Base-by-base conservation (phyloP, 2,113 vertebrate species). In the Chionodraco myersi region DNA sequence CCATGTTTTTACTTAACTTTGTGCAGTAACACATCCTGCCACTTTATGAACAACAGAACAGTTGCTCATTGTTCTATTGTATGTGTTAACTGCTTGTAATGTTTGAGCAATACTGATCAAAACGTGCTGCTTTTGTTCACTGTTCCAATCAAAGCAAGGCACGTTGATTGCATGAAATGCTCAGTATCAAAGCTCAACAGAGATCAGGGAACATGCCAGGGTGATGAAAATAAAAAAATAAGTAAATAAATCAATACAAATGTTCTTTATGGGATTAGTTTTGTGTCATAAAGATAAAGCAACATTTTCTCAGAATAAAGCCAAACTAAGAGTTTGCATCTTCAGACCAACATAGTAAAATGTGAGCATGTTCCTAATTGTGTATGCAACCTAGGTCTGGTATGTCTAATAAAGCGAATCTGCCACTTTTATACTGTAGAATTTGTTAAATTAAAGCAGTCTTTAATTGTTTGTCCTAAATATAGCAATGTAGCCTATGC, bases 241-340 rank as follows among this genome's bases (percentile, higher is more conserved):
- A 90, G 78, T 71, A 83, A 68, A 69, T 70, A 86, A 92, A 92
- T 93, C 89, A 89, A 94, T 93, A 92, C 88, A 92, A 93, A 89
- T 91, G 36, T 36, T 36, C 26, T 26, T 26, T 30, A n/a, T n/a
- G n/a, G n/a, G n/a, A n/a, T n/a, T 30, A 30, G 26, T 30, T 30
- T 30, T 30, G 26, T 30, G 0, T 30, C 26, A 30, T 30, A 3
- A 30, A 30, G 26, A 30, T 30, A 30, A 30, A 30, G 26, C 26
- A 30, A 30, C 26, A 30, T 2, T 30, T 30, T 30, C 26, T 30
- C 26, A 30, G 26, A 3, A 30, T 30, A 2, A 30, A 30, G 26
- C 26, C 2, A 30, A 30, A 30, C 26, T 30, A 30, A 30, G 26
- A 30, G 26, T 30, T 30, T 30, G 2, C 30, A 30, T 30, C 30